Conservation (phyloP, 2,888 invertebrate genomes). For the Coelogynopora nodosa region DNA sequence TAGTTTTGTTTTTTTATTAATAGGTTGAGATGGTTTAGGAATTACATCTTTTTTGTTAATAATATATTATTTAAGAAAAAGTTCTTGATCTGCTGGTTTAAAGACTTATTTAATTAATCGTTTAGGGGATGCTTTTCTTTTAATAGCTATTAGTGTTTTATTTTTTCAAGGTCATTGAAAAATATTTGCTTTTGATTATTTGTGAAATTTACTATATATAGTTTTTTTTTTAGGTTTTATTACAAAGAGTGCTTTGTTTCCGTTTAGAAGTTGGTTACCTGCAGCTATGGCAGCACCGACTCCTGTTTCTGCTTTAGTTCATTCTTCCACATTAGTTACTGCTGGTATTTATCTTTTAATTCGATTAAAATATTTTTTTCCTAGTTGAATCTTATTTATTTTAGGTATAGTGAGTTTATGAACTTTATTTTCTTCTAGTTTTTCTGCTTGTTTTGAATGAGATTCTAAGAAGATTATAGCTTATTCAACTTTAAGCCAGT, state of each 20-base stretch:
- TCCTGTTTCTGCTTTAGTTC: conserved; percentile 73
- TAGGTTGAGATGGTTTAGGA: conserved; percentile 73
- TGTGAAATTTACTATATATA: conserved; percentile 32
- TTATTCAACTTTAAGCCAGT: conserved; percentile 72
- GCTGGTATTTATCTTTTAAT: conserved; percentile 73
- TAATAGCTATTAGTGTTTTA: conserved; percentile 64
- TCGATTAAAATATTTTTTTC: conserved; percentile 67
- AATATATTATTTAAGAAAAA: conserved; percentile 71
- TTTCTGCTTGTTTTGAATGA: conserved; percentile 59
- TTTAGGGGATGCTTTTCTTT: conserved; percentile 70
- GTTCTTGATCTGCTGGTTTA: conserved; percentile 71
- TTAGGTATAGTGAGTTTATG: conserved; percentile 23
- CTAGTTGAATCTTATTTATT: conserved; percentile 59
- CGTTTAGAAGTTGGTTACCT: conserved; percentile 74
- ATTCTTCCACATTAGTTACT: conserved; percentile 76
- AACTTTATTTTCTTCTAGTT: conserved; percentile 52
- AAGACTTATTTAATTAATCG: conserved; percentile 73
- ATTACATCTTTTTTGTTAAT: conserved; percentile 72
- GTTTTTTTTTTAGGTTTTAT: conserved; percentile 64
- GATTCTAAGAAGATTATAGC: conserved; percentile 77
- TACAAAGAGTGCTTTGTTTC: conserved; percentile 70
- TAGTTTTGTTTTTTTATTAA: conserved; percentile 70
- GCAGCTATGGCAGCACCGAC: conserved; percentile 75
- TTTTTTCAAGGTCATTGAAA: conserved; percentile 51
- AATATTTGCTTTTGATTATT: conserved; percentile 47